Conservation (phyloP, 2,113 vertebrate genomes). For the Platysteira castanea region DNA sequence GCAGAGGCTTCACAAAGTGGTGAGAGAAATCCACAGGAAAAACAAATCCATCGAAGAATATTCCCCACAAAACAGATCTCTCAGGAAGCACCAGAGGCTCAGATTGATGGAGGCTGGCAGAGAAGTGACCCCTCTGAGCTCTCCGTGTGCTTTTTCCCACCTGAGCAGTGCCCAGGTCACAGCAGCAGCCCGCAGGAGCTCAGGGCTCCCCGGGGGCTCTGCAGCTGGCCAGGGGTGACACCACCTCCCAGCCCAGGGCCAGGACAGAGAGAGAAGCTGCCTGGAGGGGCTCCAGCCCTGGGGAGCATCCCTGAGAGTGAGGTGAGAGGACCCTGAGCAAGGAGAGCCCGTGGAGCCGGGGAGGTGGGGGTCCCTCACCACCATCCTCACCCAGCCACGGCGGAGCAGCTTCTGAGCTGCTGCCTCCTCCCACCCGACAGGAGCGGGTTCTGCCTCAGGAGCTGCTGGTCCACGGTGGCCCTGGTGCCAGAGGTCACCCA, state of each 20-base stretch:
- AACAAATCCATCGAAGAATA: not conserved
- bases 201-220: not conserved
- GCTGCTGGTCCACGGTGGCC: rapidly evolving
- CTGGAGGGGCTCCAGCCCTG: not conserved
- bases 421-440: not conserved
- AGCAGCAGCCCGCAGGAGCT: rapidly evolving
- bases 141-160: rapidly evolving
- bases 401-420: not conserved
- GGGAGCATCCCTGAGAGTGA: rapidly evolving
- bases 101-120: rapidly evolving
- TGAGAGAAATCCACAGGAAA: not conserved
- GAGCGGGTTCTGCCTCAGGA: not conserved
- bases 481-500: not conserved
- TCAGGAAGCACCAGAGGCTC: not conserved
- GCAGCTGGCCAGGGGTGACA: rapidly evolving
- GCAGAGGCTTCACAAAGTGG: not conserved
- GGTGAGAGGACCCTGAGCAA: rapidly evolving
- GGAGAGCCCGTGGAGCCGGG: rapidly evolving
- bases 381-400: rapidly evolving
- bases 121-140: not conserved
- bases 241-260: not conserved
- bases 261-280: not conserved
- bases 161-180: not conserved
- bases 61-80: not conserved
- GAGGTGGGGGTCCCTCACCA: not conserved